These are phyloP conservation scores for Typhlichthys eigenmanni DNA, from an alignment of 2,797 vertebrate genomes.

Conservation along the genomic window DNA sequence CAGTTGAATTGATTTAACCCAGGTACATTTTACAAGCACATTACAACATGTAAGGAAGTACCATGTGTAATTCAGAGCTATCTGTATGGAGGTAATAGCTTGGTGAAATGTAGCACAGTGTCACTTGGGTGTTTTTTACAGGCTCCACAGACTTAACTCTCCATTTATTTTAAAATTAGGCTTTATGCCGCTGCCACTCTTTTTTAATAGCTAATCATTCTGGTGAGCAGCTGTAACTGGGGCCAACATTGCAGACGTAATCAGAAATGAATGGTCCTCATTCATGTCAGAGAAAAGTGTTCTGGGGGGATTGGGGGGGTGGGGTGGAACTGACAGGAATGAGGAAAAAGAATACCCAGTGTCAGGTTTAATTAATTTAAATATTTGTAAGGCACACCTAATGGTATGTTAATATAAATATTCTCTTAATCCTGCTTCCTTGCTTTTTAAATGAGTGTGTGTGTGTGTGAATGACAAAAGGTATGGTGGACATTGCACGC, in stretches of 20 bases:
- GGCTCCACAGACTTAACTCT: no score
- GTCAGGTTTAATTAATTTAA: constrained; percentile 10
- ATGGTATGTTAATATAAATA: not conserved
- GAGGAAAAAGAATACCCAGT: not conserved
- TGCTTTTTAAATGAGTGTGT: not conserved
- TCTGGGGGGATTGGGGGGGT: not conserved
- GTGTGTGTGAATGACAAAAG: constrained; percentile 60
- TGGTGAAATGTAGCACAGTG: no score
- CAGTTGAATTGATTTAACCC: no score
- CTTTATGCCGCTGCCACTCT: no score
- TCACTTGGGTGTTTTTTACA: no score
- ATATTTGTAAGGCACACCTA: constrained; percentile 1
- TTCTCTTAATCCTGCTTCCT: not conserved
- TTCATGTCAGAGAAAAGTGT: constrained; percentile 4
- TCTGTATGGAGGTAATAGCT: no score
- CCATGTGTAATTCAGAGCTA: no score
- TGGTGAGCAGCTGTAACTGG: not conserved
- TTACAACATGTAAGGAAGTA: no score
- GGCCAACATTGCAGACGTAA: not conserved
- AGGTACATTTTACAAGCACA: no score
- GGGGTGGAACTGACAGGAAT: constrained; percentile 2
- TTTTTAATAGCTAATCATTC: not conserved
- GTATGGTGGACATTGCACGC: constrained; percentile 98
- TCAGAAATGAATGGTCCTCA: constrained; percentile 7
- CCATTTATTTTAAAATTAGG: no score